Conservation (phyloP, 1,140 invertebrate species). For the Caenorhabditis remanei region DNA sequence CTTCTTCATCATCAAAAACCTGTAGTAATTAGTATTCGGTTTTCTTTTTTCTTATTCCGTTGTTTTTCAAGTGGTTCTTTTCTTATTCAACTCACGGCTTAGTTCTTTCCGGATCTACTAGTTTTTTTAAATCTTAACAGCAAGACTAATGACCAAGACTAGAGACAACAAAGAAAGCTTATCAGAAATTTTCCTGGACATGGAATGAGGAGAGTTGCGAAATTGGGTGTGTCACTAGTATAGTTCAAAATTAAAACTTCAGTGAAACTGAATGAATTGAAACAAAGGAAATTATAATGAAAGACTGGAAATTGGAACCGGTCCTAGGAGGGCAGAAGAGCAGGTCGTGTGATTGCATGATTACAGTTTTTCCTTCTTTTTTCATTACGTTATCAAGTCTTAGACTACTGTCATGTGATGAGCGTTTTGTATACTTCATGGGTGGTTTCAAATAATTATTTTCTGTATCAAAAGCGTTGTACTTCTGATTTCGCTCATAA, state of each 20-base stretch:
- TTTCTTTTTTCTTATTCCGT: not conserved
- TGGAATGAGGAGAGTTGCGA: conserved; percentile 9
- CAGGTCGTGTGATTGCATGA: not conserved
- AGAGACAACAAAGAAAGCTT: not conserved
- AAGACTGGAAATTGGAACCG: not conserved
- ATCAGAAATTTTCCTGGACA: conserved; percentile 26
- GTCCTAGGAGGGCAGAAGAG: conserved; percentile 2
- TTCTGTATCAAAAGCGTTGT: too few species aligned
- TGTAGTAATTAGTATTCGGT: conserved; percentile 54
- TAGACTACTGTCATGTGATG: conserved; percentile 1
- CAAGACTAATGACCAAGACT: conserved; percentile 34
- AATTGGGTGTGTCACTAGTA: conserved; percentile 15
- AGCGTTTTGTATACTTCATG: not conserved
- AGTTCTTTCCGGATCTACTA: not conserved
- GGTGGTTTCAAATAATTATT: not conserved
- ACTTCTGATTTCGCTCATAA: too few species aligned
- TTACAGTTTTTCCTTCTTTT: conserved; percentile 14
- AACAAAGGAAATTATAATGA: not conserved
- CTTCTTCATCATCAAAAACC: conserved; percentile 55
- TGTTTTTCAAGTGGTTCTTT: not conserved
- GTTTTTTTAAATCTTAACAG: not conserved
- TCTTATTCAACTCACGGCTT: not conserved
- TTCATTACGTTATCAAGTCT: conserved; percentile 6
- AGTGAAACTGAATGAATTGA: not conserved
- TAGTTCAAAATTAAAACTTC: not conserved